Percentiles rank a stretch among this genome's conserved stretches.
Conservation (phyloP, 2,113 vertebrate species). For the Anolis carolinensis region DNA sequence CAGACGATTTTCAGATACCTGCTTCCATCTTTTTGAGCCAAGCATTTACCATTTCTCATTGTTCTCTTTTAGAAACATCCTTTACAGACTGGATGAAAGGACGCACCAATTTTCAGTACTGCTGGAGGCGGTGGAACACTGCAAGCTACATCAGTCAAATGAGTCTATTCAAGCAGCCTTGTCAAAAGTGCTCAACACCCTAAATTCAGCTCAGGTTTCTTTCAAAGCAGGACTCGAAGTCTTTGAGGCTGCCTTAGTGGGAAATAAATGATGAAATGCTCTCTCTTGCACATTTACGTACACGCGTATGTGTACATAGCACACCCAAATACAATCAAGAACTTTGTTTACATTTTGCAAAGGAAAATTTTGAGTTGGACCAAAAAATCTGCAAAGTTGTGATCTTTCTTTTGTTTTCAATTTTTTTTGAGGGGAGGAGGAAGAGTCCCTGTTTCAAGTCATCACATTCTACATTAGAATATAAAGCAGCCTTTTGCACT, state of each 20-base stretch:
- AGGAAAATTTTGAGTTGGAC: slow-evolving; percentile 61
- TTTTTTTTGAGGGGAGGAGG: slow-evolving; percentile 32
- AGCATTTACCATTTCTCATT: slow-evolving; percentile 50
- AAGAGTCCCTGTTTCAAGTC: slow-evolving; percentile 56
- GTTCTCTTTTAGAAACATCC: slow-evolving; percentile 85
- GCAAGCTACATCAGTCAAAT: slow-evolving; percentile 75
- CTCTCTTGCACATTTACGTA: slow-evolving; percentile 35
- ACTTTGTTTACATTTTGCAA: slow-evolving; percentile 72
- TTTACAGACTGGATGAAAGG: slow-evolving; percentile 85
- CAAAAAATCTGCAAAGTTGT: slow-evolving; percentile 62
- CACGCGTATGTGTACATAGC: background rate
- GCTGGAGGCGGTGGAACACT: slow-evolving; percentile 75
- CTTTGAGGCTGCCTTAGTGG: slow-evolving; percentile 82
- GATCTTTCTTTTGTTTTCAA: slow-evolving; percentile 39
- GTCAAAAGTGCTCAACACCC: slow-evolving; percentile 82
- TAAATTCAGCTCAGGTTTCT: slow-evolving; percentile 86
- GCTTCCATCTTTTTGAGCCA: slow-evolving; percentile 32
- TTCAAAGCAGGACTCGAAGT: slow-evolving; percentile 87
- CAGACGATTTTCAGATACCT: slow-evolving; percentile 28
- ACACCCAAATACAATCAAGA: background rate
- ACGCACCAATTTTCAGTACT: slow-evolving; percentile 84
- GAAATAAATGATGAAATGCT: slow-evolving; percentile 74
- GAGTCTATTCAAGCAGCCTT: slow-evolving; percentile 77
- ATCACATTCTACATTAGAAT: slow-evolving; percentile 49
- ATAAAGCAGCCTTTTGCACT: slow-evolving; percentile 74